phyloP scores from a whole-genome alignment of 2,797 vertebrate genomes.

The Agapornis canus region DNA sequence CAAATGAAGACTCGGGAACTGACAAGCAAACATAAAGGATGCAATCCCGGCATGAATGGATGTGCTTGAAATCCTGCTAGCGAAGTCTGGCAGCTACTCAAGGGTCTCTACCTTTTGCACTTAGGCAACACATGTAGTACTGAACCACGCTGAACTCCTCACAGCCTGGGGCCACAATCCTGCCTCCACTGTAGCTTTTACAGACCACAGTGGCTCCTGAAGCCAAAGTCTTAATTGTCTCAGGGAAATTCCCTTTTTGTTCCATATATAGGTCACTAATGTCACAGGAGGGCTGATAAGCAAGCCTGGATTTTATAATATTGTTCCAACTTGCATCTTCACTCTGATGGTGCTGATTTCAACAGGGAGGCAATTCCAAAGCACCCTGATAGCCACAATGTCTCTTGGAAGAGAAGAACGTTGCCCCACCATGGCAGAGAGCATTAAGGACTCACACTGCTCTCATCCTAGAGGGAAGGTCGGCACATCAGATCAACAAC shows the following conservation, averaged over 20 bases:
- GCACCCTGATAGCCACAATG: rapidly evolving
- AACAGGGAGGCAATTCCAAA: neutral
- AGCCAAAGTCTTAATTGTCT: neutral
- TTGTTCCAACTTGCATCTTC: neutral
- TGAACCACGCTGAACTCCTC: neutral
- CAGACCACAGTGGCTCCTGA: neutral
- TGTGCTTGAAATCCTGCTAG: neutral
- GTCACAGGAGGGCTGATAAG: neutral
- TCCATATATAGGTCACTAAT: neutral
- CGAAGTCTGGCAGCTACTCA: neutral
- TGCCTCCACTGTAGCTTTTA: neutral
- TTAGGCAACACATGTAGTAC: neutral
- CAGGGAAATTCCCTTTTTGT: neutral
- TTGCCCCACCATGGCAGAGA: rapidly evolving
- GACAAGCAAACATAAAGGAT: neutral
- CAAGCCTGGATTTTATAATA: neutral
- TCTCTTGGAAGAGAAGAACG: neutral
- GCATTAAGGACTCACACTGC: neutral
- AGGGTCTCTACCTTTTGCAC: neutral
- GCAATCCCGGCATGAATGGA: neutral
- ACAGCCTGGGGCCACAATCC: neutral
- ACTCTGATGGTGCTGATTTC: neutral
- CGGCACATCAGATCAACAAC: rapidly evolving
- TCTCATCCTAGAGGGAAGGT: neutral
- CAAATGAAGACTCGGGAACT: neutral